These are phyloP conservation scores for Cricetomys ansorgei DNA, from an alignment of 2,113 vertebrate genomes.

Conservation along the genomic window DNA sequence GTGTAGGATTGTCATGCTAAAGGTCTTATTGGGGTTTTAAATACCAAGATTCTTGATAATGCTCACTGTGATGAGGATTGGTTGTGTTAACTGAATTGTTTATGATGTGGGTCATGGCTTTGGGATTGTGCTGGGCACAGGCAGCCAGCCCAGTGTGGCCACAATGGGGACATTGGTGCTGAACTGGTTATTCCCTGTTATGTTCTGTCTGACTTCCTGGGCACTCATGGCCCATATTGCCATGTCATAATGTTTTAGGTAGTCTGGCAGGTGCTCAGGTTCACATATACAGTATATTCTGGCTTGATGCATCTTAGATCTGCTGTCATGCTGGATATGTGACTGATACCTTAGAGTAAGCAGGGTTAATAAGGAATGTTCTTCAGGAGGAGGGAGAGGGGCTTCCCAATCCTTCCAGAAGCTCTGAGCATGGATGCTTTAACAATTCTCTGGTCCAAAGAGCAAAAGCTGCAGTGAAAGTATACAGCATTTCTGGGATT, in stretches of 20 bases:
- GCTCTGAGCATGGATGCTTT: no score
- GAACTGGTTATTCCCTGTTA: neutral
- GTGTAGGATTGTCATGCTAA: neutral
- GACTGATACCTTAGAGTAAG: no score
- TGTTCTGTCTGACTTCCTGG: neutral
- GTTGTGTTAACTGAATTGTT: neutral
- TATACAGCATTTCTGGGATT: no score
- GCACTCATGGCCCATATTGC: neutral
- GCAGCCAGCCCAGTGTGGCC: neutral
- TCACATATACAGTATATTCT: no score
- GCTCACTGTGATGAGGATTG: neutral
- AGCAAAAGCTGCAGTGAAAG: no score
- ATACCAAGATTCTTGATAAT: neutral
- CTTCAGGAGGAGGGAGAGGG: no score
- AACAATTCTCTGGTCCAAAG: no score
- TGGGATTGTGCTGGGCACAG: neutral
- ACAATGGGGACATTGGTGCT: neutral
- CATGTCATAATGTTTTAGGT: neutral
- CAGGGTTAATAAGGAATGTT: no score
- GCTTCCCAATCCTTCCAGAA: no score
- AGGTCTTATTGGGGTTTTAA: neutral
- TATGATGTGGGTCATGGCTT: neutral
- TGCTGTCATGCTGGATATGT: no score
- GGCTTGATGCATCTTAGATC: no score
- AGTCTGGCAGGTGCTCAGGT: no score